Base-by-base conservation (phyloP, 2,113 vertebrate species). In the Dendrocopos noguchii region DNA sequence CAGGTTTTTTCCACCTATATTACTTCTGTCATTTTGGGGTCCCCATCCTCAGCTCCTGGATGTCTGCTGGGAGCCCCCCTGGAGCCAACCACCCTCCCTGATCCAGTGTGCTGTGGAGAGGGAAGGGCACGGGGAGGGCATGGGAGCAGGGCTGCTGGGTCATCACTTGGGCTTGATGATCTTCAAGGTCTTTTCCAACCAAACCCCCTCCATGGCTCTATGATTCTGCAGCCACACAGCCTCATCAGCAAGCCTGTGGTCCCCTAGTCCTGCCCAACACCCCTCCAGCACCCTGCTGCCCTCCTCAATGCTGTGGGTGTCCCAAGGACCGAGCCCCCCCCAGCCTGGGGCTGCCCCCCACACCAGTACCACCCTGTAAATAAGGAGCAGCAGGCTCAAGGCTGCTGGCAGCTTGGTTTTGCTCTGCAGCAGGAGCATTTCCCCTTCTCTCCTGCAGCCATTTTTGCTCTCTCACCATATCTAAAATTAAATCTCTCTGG, bases 401-500 rank as follows among this genome's bases (percentile, higher is more conserved):
- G 72, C 33, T 56, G 27, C 46, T 20, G 81, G 9, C 19, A 89
- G 64, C 57, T 47, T 79, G 25, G 2, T 22, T 88, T 60, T 73
- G 87, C 52, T 42, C 47, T 47, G 50, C 76, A 28, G 53, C 46
- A n/a, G 66, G 44, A 80, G 46, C 22, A 0, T 84, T 82, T 52
- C 3, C 50, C 64, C 76, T 64, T 64, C 87, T 70, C 39, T 86
- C 70, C 67, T 25, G 44, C 70, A 94, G 76, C 87, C 85, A 66
- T 91, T 95, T 93, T 93, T 95, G 57, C 88, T 65, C 61, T 53
- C 77, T 85, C 1, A 10, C 85, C 56, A 6, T 94, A 91, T 96
- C 94, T 94, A 78, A 95, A 96, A 96, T 95, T 84, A 76, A 95
- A 96, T 95, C 93, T 84, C 75, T 44, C 93, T 2, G 33, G 77